A percentile compares a stretch with the other conserved stretches of the same genome.
phyloP scores from a whole-genome alignment of 2,888 invertebrate species.

The Leucania comma region DNA sequence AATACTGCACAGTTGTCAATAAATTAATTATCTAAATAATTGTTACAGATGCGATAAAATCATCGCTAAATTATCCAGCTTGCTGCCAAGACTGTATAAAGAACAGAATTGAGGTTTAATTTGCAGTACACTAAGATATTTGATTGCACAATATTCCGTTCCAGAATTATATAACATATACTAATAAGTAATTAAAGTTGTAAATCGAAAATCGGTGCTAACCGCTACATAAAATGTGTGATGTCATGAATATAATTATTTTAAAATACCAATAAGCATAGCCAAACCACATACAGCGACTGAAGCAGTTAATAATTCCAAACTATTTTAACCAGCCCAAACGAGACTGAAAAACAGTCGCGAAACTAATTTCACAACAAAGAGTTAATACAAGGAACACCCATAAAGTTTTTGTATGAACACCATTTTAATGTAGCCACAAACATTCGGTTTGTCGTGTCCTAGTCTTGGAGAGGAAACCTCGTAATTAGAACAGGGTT shows the following conservation, averaged over 20 bases:
- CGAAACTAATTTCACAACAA: constrained; percentile 82
- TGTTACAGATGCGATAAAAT: constrained; percentile 51
- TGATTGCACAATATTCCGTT: not conserved
- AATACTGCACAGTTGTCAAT: constrained; percentile 46
- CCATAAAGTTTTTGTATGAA: constrained; percentile 83
- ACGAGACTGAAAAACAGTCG: constrained; percentile 65
- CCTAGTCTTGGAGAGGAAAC: constrained; percentile 85
- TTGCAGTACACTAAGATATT: not conserved
- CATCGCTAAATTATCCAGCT: constrained; percentile 13
- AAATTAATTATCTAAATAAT: constrained; percentile 53
- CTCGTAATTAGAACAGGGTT: constrained; percentile 87
- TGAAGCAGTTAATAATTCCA: constrained; percentile 27
- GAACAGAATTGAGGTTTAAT: constrained; percentile 6
- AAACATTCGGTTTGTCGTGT: constrained; percentile 82
- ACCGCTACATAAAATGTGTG: no score
- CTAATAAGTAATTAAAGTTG: no score
- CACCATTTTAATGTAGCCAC: constrained; percentile 78
- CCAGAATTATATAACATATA: not conserved
- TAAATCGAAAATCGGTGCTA: no score
- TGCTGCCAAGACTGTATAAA: constrained; percentile 16
- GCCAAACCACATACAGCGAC: not conserved
- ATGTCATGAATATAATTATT: not conserved
- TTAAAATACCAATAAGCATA: not conserved
- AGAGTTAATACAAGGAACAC: constrained; percentile 78
- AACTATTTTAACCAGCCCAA: constrained; percentile 56